Conservation (phyloP, 2,888 invertebrate species). For the Pammene aurita region DNA sequence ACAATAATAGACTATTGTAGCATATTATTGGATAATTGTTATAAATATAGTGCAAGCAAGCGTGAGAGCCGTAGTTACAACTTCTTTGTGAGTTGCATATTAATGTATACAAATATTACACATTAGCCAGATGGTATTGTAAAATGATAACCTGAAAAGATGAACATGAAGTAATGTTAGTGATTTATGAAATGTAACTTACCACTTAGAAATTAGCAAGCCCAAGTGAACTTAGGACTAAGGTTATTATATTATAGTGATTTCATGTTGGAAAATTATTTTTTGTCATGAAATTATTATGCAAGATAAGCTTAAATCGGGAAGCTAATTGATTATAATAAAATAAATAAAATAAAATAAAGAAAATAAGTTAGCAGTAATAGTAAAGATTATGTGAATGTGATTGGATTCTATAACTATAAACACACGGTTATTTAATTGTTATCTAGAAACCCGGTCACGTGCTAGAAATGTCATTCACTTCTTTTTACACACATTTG, state of each 20-base stretch:
- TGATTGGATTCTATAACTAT: not conserved
- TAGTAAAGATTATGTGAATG: conserved; percentile 19
- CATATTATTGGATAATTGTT: conserved; percentile 4
- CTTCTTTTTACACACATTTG: conserved; percentile 73
- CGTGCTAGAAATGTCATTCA: conserved; percentile 72
- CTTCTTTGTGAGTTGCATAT: conserved; percentile 3
- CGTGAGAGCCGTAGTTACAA: conserved; percentile 9
- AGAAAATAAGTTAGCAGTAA: not conserved
- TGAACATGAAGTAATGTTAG: conserved; percentile 14
- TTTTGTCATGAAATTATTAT: too few relatives aligned
- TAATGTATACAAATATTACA: conserved; percentile 4
- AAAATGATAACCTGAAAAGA: conserved; percentile 6
- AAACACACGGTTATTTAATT: conserved; percentile 12
- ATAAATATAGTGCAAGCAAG: conserved; percentile 13
- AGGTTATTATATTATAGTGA: too few relatives aligned
- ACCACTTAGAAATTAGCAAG: not conserved
- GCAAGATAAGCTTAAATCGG: not conserved
- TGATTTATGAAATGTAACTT: not conserved
- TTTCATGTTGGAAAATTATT: too few relatives aligned
- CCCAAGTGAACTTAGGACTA: too few relatives aligned
- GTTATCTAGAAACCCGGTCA: conserved; percentile 28
- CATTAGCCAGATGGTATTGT: not conserved
- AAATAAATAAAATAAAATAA: conserved; percentile 10
- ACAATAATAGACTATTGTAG: not conserved
- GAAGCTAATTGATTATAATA: not conserved